phyloP scores from a whole-genome alignment of 2,888 invertebrate species.

The Ochlodes sylvanus region DNA sequence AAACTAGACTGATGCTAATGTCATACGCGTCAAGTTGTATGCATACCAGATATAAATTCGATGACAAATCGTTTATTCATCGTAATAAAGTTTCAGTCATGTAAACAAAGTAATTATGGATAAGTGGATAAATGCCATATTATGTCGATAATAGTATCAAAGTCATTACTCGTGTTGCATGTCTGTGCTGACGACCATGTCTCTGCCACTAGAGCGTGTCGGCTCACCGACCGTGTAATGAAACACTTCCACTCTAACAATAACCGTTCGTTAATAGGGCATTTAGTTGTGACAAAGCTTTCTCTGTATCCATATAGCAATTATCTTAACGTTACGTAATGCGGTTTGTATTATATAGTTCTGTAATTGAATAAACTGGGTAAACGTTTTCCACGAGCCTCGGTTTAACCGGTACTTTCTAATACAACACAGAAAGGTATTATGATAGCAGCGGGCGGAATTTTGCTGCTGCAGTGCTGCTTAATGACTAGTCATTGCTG shows the following conservation, averaged over 20 bases:
- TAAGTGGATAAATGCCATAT: slow-evolving; percentile 8
- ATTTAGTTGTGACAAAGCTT: slow-evolving; percentile 71
- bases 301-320: slow-evolving; percentile 64
- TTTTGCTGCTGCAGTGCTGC: not conserved
- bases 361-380: slow-evolving; percentile 44
- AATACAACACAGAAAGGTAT: slow-evolving; percentile 23
- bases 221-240: slow-evolving; percentile 76
- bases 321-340: slow-evolving; percentile 53
- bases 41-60: slow-evolving; percentile 11
- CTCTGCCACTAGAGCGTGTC: slow-evolving; percentile 73
- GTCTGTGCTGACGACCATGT: slow-evolving; percentile 61
- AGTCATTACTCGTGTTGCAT: slow-evolving; percentile 22
- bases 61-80: slow-evolving; percentile 12
- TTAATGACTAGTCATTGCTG: not conserved
- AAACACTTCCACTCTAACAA: slow-evolving; percentile 79
- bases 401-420: slow-evolving; percentile 46
- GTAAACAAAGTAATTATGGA: slow-evolving; percentile 28
- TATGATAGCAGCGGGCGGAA: not conserved
- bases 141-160: slow-evolving; percentile 1
- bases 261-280: slow-evolving; percentile 77
- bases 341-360: slow-evolving; percentile 34
- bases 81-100: slow-evolving; percentile 15
- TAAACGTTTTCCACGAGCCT: slow-evolving; percentile 50
- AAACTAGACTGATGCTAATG: slow-evolving; percentile 9
- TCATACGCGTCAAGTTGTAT: slow-evolving; percentile 5